phyloP scores from a whole-genome alignment of 2,888 invertebrate genomes.

The Elegia similella region DNA sequence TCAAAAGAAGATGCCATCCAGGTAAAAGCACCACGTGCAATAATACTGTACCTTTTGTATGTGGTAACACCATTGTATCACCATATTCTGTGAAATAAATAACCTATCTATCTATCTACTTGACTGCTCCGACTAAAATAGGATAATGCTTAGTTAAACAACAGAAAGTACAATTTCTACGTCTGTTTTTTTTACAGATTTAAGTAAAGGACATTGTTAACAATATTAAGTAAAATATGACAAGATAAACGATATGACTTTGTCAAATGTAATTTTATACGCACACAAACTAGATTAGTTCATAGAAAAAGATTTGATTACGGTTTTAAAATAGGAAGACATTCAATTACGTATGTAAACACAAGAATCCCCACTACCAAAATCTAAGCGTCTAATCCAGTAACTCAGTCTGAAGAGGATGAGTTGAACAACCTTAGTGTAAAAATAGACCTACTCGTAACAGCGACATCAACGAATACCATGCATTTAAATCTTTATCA shows the following conservation, averaged over 20 bases:
- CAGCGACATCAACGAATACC: constrained; percentile 44
- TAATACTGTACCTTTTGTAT: not conserved
- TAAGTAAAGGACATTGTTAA: too few relatives aligned
- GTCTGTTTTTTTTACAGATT: too few relatives aligned
- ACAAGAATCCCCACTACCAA: not conserved
- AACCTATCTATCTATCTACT: too few relatives aligned
- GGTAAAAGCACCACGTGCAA: not conserved
- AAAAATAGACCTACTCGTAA: constrained; percentile 59
- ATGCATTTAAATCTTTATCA: not conserved
- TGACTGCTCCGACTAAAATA: too few relatives aligned
- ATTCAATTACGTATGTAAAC: constrained; percentile 6
- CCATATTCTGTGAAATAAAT: too few relatives aligned
- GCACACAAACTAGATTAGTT: not conserved
- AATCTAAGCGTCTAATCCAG: not conserved
- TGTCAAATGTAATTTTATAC: too few relatives aligned
- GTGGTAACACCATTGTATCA: not conserved
- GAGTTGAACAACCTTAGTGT: constrained; percentile 73
- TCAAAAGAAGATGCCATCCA: not conserved
- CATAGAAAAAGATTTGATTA: not conserved
- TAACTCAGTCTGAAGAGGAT: constrained; percentile 24
- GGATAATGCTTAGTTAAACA: too few relatives aligned
- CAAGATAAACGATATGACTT: too few relatives aligned
- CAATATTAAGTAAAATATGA: too few relatives aligned
- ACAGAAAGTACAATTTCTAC: too few relatives aligned
- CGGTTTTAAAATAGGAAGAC: not conserved